These are phyloP conservation scores for Eumerus sabulonum DNA, from an alignment of 2,888 invertebrate genomes.

Conservation along the genomic window DNA sequence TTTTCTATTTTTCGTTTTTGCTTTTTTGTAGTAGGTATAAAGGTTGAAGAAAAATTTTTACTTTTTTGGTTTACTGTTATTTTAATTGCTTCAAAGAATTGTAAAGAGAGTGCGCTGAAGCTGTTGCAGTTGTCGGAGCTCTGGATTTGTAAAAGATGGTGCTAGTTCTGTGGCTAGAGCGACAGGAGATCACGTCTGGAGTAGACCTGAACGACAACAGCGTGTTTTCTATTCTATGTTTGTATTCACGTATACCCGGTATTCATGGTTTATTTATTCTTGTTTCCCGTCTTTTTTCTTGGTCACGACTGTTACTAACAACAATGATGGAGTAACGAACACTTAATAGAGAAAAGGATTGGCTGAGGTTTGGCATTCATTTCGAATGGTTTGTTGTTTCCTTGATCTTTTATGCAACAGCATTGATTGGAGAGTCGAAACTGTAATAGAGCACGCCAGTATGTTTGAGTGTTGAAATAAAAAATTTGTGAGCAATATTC, in stretches of 20 bases:
- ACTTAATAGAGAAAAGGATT: conserved; percentile 38
- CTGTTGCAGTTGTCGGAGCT: conserved; percentile 15
- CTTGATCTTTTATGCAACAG: conserved; percentile 55
- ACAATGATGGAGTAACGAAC: conserved; percentile 47
- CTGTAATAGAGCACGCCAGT: not conserved
- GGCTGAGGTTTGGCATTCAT: conserved; percentile 56
- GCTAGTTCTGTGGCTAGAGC: conserved; percentile 26
- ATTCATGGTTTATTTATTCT: conserved; percentile 7
- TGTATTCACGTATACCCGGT: not conserved
- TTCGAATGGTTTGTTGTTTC: conserved; percentile 35
- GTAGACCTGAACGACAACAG: not conserved
- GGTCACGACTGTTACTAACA: conserved; percentile 56
- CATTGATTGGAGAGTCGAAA: not conserved
- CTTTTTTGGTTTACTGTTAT: conserved; percentile 60
- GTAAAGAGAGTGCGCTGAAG: conserved; percentile 29
- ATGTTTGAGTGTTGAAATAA: not conserved
- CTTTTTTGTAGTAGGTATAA: no score
- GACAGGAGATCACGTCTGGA: conserved; percentile 17
- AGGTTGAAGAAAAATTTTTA: conserved; percentile 55
- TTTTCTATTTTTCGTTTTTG: conserved; percentile 23
- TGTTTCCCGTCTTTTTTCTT: no score
- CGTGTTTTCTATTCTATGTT: not conserved
- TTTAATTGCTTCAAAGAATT: conserved; percentile 66
- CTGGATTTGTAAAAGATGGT: conserved; percentile 43
- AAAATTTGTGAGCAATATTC: not conserved